phyloP scores from a whole-genome alignment of 2,113 vertebrate genomes.

The Dipodomys merriami region DNA sequence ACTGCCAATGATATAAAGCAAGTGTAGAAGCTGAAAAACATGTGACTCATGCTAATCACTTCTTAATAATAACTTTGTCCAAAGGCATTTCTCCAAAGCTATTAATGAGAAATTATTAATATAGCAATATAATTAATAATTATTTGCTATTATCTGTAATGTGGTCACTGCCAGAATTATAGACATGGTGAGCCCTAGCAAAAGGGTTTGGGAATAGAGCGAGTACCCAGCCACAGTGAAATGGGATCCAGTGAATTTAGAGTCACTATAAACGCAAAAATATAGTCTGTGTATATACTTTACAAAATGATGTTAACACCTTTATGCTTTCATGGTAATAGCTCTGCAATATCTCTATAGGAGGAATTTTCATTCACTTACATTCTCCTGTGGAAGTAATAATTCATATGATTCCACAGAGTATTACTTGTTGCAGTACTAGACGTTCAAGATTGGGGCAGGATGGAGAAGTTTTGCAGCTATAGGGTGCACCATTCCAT shows the following conservation, averaged over 20 bases:
- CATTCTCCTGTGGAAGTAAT: background rate
- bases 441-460: background rate
- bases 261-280: conserved; percentile 10
- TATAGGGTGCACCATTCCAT: background rate
- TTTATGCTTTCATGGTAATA: background rate
- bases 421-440: background rate
- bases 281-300: background rate
- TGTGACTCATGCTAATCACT: background rate
- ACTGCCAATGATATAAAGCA: conserved; percentile 45
- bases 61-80: background rate
- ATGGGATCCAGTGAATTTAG: background rate
- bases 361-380: background rate
- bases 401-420: background rate
- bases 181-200: background rate
- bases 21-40: background rate
- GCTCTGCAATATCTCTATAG: background rate
- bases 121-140: background rate
- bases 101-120: too few relatives aligned
- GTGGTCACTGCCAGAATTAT: background rate
- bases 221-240: background rate
- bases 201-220: too few relatives aligned
- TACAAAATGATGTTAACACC: conserved; percentile 30
- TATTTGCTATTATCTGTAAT: background rate
- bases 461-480: background rate
- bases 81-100: background rate